Base-by-base conservation (phyloP, 2,113 vertebrate genomes). In the Poecile atricapillus region DNA sequence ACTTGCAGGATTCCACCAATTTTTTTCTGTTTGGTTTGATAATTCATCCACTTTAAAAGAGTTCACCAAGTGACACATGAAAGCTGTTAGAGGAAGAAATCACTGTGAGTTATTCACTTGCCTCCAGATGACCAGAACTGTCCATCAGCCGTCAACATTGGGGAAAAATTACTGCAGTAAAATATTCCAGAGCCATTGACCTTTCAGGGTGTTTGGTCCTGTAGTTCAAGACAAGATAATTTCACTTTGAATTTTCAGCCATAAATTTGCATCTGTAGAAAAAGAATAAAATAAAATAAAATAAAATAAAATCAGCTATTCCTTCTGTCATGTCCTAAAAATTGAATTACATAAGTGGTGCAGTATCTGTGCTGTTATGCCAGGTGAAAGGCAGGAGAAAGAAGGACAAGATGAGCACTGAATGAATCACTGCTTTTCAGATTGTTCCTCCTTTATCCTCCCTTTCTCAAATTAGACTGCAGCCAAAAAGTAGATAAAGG, bases 81-180 rank as follows among this genome's bases (percentile, higher is more conserved):
- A 69, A 83, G 10, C 20, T 62, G 5, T 16, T 27, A 30, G 31
- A 14, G 41, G 56, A 70, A 81, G 24, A 74, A 85, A 62, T 49
- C 5, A 14, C 44, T 27, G 1, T 13, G 41, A 52, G 15, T 37
- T 82, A 28, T 25, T 53, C 59, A 75, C 12, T 14, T 21, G 10
- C 13, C 11, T 14, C 19, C 30, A 15, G 18, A 9, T 28, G 37
- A 74, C 35, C 19, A 73, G 31, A 69, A 83, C 4, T 16, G 8
- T 58, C 23, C 27, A 47, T 27, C 39, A 71, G 15, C 11, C 37
- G 9, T 10, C 1, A 2, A 60, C 18, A 52, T 0, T 21, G 15
- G 24, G 21, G 11, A 31, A 70, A 81, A 27, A 19, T n/a, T 44
- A 16, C 24, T 69, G 25, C 27, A 39, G n/a, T 47, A 64, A 63